Evolutionary conservation across 92 coral and sea anemone species (phyloP), one percentile per base, ranked within the genome.

Genomic region (Palythoa heliodiscus): DNA sequence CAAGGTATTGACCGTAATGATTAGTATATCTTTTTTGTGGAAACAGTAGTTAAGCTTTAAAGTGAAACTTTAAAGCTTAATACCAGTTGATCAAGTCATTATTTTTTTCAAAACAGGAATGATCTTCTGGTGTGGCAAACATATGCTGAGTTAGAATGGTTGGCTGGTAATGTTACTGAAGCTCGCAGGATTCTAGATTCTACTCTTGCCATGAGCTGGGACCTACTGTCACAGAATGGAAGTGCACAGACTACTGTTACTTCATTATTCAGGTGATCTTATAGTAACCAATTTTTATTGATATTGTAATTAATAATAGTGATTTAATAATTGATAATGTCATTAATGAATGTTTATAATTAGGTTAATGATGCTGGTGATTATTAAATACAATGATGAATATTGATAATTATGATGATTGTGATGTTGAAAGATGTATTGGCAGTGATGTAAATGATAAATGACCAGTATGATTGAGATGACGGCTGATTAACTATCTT

Each of bases 41-140:
- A 43, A 43, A 43, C 50, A 29, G 1, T 29, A 52, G 55, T 52
- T 13, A 52, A 52, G 55, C 55, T 29, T 29, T 29, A 29, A 29
- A 29, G 35, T 29, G 50, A 43, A 43, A 43, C 50, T 5, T 43
- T 5, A 3, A 43, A 43, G 50, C 50, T 43, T 43, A 5, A 43
- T 5, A 43, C 7, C 9, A 3, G 7, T 13, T 55, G 50, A 5
- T 43, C 50, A 43, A 43, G 50, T 43, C 50, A 63, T 69, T 19
- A 38, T 29, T 54, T 52, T 53, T 29, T 60, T 82, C 38, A 38
- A 11, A 57, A 8, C 83, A 92, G 99, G 75, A 97, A 97, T 77
- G 93, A 90, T 82, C 88, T 97, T 50, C 83, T 67, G 53, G 55
- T 97, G 77, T 97, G 99, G 99, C 91, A 92, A 73, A 90, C 87